phyloP scores from a whole-genome alignment of 2,888 invertebrate genomes.

The Pammene fasciana region DNA sequence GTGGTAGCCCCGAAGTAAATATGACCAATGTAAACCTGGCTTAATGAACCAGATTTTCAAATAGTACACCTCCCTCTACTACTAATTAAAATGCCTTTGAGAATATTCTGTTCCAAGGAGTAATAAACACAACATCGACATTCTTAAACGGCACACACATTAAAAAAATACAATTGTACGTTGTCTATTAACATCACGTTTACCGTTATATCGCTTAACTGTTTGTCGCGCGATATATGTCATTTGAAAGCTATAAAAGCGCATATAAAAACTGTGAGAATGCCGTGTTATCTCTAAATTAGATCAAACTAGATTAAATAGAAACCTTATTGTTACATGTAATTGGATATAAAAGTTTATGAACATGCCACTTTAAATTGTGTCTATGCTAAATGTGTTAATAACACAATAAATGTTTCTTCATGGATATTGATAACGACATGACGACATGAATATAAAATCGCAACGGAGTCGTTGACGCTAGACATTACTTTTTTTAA shows the following conservation, averaged over 20 bases:
- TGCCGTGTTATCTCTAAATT: constrained; percentile 38
- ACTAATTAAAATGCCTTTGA: too few species aligned
- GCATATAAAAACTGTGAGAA: constrained; percentile 22
- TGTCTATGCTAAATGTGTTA: not conserved
- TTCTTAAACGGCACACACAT: too few species aligned
- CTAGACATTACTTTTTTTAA: not conserved
- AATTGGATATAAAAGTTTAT: not conserved
- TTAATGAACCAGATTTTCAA: too few species aligned
- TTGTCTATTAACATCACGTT: not conserved
- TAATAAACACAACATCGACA: too few species aligned
- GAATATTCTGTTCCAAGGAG: too few species aligned
- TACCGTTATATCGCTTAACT: constrained; percentile 16
- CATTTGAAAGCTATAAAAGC: constrained; percentile 23
- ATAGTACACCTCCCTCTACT: too few species aligned
- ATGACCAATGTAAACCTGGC: too few species aligned
- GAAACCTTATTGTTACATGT: constrained; percentile 47
- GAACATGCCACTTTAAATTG: not conserved
- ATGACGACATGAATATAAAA: not conserved
- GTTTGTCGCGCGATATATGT: constrained; percentile 16
- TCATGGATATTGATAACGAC: not conserved
- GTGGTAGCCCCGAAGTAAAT: too few species aligned
- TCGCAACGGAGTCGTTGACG: constrained; percentile 10
- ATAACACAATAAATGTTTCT: not conserved
- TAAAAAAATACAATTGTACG: too few species aligned
- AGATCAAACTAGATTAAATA: constrained; percentile 46